Percentiles rank a stretch among this genome's conserved stretches.
These are phyloP conservation scores for Teinopalpus imperialis DNA, from an alignment of 2,888 invertebrate species.

Conservation along the genomic window DNA sequence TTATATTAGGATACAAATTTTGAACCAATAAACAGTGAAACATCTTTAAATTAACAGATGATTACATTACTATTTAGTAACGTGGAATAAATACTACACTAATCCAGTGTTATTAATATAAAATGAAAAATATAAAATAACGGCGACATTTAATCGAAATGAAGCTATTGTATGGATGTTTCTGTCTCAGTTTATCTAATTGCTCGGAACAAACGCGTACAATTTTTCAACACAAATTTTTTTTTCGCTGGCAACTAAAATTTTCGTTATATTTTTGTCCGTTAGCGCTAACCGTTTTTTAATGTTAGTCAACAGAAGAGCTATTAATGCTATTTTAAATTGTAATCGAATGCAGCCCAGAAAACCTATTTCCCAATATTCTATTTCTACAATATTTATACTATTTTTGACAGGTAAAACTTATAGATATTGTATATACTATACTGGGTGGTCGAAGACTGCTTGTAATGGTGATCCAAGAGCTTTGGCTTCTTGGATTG, in stretches of 20 bases:
- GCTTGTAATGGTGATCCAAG: too few relatives aligned
- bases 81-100: too few relatives aligned
- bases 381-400: constrained; percentile 3
- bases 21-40: too few relatives aligned
- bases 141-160: neutral
- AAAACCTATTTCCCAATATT: constrained; percentile 5
- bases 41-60: too few relatives aligned
- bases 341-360: neutral
- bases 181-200: constrained; percentile 1
- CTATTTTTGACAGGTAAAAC: too few relatives aligned
- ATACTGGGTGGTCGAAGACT: too few relatives aligned
- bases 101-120: too few relatives aligned
- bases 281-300: constrained; percentile 16
- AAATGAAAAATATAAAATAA: too few relatives aligned
- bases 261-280: constrained; percentile 2
- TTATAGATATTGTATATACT: too few relatives aligned
- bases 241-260: constrained; percentile 9
- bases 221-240: constrained; percentile 8
- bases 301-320: constrained; percentile 14
- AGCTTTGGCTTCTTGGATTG: too few relatives aligned
- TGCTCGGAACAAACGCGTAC: neutral
- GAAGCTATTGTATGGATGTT: neutral
- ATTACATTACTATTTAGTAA: too few relatives aligned
- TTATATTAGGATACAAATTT: too few relatives aligned
- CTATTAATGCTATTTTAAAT: constrained; percentile 18